Base-by-base conservation (phyloP, 1,140 invertebrate species). In the Druon quercuslanigerum region DNA sequence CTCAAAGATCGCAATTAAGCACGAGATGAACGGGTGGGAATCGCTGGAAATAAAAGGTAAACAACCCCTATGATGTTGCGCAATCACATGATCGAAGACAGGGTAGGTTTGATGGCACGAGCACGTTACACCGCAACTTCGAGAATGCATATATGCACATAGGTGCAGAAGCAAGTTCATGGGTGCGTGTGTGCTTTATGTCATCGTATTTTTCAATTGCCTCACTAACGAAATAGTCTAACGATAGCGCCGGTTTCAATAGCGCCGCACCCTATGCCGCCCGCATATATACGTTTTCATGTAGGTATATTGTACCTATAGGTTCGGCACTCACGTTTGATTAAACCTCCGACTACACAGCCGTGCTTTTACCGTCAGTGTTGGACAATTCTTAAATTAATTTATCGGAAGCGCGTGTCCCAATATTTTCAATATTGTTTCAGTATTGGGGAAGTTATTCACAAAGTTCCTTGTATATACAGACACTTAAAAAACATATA, bases 121-220 rank as follows among this genome's bases (percentile, higher is more conserved):
- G 6, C 6, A 54, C 52, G 16, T 9, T 46, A 46, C 40, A 11
- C 40, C 9, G 40, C 40, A 46, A 46, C 8, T 46, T 46, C 40
- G 40, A 0, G 7, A 46, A 46, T 46, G 40, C 40, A 46, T 46
- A 25, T 33, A 25, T 33, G 33, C 13, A 11, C 57, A 60, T 3
- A 60, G 17, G 52, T 54, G n/a, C 9, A 54, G n/a, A 17, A 54
- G 4, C 56, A 60, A 20, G 33, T 14, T 33, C 11, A 33, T 60
- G 57, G 19, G 71, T 60, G 50, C 73, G 71, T 52, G 60, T 74
- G 46, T 20, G 51, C 66, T 80, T 82, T 83, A 80, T 77, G 72
- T 51, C 52, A 60, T 74, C 74, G 75, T 81, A 83, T 85, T 83
- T 85, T 84, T 85, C 83, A 84, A 85, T 84, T 83, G 79, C 52